Evolutionary conservation across 2,113 vertebrate genomes (phyloP), one percentile per base, ranked within the genome.

Genomic region (Podocnemis expansa): DNA sequence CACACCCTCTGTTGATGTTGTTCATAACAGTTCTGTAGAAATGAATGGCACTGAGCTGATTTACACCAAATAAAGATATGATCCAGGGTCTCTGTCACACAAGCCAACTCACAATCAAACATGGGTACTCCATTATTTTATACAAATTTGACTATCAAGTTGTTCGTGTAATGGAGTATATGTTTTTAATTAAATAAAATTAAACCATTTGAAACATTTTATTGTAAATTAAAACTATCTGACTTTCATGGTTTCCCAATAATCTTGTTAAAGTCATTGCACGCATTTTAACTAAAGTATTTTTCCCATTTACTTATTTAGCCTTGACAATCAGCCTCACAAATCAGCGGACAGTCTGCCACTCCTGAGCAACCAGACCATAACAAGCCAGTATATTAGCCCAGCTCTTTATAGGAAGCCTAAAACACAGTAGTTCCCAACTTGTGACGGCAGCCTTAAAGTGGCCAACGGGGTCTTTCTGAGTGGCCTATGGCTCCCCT

Each of bases 11-110:
- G 27, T 67, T 49, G 82, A 12, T 43, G 6, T 82, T 76, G 60
- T 73, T 87, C 54, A 90, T 63, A 52, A 83, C 19, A 0, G 0
- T 38, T 76, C 29, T 55, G 17, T 34, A 81, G 70, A 38, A 87
- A 24, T 31, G 45, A 87, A 85, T 3, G 55, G 51, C 34, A 91
- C 9, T 0, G 0, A 14, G 45, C 1, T 55, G 21, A 79, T 43
- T 84, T 80, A 41, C 8, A 10, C 5, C 6, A 31, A 0, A 0
- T 17, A 14, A 94, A 47, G 88, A 94, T 81, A 88, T 87, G 76
- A 54, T 80, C 83, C 55, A 75, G 31, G 75, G 80, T 75, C 60
- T n/a, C 45, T 1, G 0, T 21, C 25, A 76, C 25, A 29, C 55
- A 21, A 51, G 79, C 13, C 70, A 94, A 86, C 0, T 4, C 8